Conservation (phyloP, 2,113 vertebrate genomes). For the Bungarus multicinctus region DNA sequence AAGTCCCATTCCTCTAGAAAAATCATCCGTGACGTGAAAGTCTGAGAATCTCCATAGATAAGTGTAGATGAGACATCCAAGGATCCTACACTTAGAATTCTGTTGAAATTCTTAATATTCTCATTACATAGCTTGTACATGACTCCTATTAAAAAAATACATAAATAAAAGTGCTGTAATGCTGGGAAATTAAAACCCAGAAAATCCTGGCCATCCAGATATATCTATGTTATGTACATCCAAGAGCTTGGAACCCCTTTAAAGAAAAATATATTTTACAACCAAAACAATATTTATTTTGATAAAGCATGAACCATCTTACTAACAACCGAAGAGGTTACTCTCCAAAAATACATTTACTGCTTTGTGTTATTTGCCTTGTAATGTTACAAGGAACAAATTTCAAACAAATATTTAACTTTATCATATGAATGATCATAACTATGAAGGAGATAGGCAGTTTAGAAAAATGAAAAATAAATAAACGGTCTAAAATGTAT, state of each 20-base stretch:
- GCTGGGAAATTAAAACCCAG: background rate
- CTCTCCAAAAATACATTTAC: background rate
- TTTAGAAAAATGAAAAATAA: too few relatives aligned
- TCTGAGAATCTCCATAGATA: too few relatives aligned
- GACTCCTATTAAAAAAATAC: background rate
- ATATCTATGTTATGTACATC: background rate
- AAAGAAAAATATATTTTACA: background rate
- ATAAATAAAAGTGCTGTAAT: background rate
- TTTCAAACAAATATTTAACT: background rate
- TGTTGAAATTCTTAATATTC: background rate
- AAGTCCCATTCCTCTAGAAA: too few relatives aligned
- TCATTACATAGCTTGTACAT: background rate
- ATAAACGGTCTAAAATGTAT: background rate
- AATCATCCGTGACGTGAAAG: too few relatives aligned
- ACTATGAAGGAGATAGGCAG: background rate
- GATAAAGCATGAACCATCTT: background rate
- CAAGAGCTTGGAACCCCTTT: background rate
- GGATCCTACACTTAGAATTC: background rate
- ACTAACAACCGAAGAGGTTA: background rate
- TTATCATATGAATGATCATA: conserved; percentile 5
- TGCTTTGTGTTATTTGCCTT: background rate
- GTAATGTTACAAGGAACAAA: background rate
- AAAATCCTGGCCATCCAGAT: background rate
- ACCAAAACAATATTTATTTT: background rate
- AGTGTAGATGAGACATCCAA: background rate